A percentile compares a stretch with the other conserved stretches of the same genome.
These are phyloP conservation scores for Mandrillus leucophaeus DNA, from an alignment of 2,113 vertebrate species.

Conservation along the genomic window DNA sequence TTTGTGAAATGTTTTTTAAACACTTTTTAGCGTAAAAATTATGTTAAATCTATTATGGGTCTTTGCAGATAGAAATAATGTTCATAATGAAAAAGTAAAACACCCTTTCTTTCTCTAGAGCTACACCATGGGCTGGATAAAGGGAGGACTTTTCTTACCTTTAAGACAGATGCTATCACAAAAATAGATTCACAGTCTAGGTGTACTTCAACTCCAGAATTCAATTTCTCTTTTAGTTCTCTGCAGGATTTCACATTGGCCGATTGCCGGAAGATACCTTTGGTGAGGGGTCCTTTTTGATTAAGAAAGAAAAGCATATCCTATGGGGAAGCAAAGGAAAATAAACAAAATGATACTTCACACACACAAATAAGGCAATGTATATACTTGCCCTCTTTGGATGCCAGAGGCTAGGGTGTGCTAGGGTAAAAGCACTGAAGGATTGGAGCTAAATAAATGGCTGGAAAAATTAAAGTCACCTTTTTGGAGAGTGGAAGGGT, in stretches of 20 bases:
- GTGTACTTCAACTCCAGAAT: conserved; percentile 88
- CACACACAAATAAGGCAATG: background rate
- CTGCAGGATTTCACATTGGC: conserved; percentile 94
- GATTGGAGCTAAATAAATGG: background rate
- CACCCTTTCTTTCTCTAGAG: background rate
- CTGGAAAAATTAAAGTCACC: background rate
- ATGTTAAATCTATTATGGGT: background rate
- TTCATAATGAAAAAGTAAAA: background rate
- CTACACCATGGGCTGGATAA: background rate
- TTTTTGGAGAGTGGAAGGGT: background rate
- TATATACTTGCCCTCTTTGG: background rate
- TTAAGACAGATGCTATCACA: conserved; percentile 95
- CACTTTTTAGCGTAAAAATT: background rate
- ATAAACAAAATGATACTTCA: conserved; percentile 25
- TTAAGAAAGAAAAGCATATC: conserved; percentile 94
- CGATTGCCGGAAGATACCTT: conserved; percentile 94
- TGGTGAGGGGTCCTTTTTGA: conserved; percentile 93
- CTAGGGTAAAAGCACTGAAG: background rate
- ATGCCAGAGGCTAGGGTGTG: background rate
- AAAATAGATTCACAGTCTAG: conserved; percentile 92
- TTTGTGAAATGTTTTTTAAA: background rate
- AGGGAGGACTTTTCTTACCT: conserved; percentile 83
- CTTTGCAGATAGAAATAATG: background rate
- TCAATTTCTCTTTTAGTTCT: conserved; percentile 93
- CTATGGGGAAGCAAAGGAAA: conserved; percentile 79